A percentile compares a stretch with the other conserved stretches of the same genome.
Evolutionary conservation across 2,113 vertebrate genomes (phyloP).

Genomic region (Salvator merianae): DNA sequence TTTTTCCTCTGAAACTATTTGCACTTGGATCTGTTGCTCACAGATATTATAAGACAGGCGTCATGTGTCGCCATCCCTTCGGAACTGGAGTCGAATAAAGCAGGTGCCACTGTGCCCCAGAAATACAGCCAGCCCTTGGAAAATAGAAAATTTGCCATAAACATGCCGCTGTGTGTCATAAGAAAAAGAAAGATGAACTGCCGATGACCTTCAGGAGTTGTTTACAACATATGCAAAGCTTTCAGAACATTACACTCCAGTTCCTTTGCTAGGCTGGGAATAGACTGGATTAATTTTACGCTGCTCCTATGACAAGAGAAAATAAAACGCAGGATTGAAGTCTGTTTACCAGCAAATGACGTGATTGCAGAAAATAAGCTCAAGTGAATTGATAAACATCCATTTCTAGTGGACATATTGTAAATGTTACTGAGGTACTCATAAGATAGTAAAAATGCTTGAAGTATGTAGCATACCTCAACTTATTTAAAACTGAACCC

Average conservation of each 20-base stretch:
- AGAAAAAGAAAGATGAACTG: constrained; percentile 66
- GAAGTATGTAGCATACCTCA: not conserved
- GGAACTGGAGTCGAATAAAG: constrained; percentile 50
- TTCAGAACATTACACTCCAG: constrained; percentile 54
- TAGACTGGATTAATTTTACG: constrained; percentile 60
- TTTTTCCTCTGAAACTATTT: constrained; percentile 62
- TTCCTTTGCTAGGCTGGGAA: constrained; percentile 59
- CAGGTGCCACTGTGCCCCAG: constrained; percentile 50
- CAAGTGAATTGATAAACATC: not conserved
- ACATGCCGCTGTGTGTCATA: constrained; percentile 45
- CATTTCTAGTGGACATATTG: not conserved
- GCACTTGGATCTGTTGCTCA: constrained; percentile 51
- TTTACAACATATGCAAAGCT: constrained; percentile 58
- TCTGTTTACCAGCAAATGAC: not conserved
- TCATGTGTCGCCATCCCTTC: constrained; percentile 56
- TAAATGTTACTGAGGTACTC: not conserved
- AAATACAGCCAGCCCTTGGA: constrained; percentile 39
- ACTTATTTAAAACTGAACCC: too few relatives aligned
- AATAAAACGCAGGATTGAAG: constrained; percentile 48
- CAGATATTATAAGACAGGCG: constrained; percentile 52
- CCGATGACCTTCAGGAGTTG: constrained; percentile 50
- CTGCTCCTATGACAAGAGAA: constrained; percentile 49
- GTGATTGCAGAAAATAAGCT: not conserved
- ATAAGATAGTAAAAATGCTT: not conserved
- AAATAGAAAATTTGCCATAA: constrained; percentile 57